These are phyloP conservation scores for Atta colombica DNA, from an alignment of 1,140 invertebrate genomes.

Conservation along the genomic window DNA sequence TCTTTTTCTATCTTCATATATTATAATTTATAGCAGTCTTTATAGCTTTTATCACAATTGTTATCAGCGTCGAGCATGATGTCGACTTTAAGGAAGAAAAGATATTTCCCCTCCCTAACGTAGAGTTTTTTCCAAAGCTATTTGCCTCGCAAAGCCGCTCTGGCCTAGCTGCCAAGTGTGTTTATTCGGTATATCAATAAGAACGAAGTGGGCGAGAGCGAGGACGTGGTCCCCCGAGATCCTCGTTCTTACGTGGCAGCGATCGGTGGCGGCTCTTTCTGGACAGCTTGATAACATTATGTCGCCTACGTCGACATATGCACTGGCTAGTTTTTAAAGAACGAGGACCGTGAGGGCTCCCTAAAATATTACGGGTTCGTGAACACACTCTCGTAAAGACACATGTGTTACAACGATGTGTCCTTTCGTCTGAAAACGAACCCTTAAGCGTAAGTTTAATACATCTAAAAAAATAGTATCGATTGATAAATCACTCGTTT, in stretches of 20 bases:
- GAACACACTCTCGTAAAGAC: constrained; percentile 51
- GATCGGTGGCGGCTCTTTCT: constrained; percentile 49
- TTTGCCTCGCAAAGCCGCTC: constrained; percentile 75
- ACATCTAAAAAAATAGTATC: neutral
- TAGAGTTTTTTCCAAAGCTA: constrained; percentile 56
- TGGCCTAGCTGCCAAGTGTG: constrained; percentile 75
- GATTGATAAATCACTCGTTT: constrained; percentile 51
- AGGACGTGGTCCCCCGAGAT: constrained; percentile 68
- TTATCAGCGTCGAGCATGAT: constrained; percentile 39
- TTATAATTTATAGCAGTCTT: neutral
- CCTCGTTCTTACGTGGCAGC: constrained; percentile 48
- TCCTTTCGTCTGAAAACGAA: constrained; percentile 39
- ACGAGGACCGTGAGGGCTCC: constrained; percentile 61
- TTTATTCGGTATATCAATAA: constrained; percentile 82
- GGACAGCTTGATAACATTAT: constrained; percentile 77
- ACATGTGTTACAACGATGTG: constrained; percentile 68
- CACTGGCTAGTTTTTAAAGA: constrained; percentile 72
- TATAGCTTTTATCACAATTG: neutral
- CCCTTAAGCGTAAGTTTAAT: constrained; percentile 26
- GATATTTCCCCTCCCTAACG: constrained; percentile 23
- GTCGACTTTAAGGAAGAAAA: constrained; percentile 61
- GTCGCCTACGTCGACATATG: constrained; percentile 75
- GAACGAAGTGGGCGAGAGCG: constrained; percentile 67
- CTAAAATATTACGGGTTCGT: constrained; percentile 65
- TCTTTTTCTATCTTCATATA: neutral